phyloP scores from a whole-genome alignment of 53 echinoderm and acorn worm genomes.

The Temnopleurus reevesii region DNA sequence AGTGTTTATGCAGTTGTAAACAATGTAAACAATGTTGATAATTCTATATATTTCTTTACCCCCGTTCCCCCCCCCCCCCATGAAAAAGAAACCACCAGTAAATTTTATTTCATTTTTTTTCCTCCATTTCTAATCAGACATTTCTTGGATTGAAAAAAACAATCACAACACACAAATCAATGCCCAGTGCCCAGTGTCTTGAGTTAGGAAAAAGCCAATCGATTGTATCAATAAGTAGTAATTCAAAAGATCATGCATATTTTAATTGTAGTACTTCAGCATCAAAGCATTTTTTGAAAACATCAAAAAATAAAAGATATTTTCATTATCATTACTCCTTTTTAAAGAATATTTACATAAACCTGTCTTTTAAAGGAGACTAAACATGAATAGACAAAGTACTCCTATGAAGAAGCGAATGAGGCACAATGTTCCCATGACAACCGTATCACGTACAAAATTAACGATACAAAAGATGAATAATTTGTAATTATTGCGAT shows the following conservation, averaged over 20 bases:
- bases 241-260: neutral
- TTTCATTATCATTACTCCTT: neutral
- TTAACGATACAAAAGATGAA: slow-evolving; percentile 16
- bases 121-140: no score
- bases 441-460: slow-evolving; percentile 31
- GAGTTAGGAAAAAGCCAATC: no score
- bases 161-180: no score
- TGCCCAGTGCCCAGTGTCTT: no score
- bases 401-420: neutral
- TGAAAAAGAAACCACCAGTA: no score
- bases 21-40: no score
- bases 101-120: no score
- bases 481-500: slow-evolving; percentile 5
- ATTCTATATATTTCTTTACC: no score
- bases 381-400: neutral
- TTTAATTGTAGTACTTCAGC: neutral
- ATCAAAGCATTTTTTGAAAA: neutral
- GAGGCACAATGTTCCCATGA: neutral
- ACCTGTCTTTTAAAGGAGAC: neutral
- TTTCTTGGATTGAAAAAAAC: no score
- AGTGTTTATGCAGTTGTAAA: no score
- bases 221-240: no score
- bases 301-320: neutral
- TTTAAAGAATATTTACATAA: neutral
- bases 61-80: no score